These are phyloP conservation scores for Halcyon malimbica DNA, from an alignment of 2,113 vertebrate genomes.

Conservation along the genomic window DNA sequence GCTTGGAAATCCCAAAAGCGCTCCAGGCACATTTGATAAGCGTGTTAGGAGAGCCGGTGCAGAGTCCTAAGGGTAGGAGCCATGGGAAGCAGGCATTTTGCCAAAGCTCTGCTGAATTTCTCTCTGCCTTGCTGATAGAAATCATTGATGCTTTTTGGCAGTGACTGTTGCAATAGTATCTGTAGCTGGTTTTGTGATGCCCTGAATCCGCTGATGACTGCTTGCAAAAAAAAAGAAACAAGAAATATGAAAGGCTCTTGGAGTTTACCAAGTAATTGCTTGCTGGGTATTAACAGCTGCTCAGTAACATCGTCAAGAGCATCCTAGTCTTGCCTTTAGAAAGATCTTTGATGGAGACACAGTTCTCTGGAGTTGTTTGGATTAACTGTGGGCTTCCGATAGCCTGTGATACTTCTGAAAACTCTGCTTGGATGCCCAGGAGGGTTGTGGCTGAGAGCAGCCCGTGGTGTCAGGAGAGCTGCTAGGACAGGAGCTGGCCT, in stretches of 20 bases:
- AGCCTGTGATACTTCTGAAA: neutral
- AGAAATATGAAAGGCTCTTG: neutral
- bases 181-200: conserved; percentile 8
- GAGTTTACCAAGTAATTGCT: neutral
- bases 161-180: neutral
- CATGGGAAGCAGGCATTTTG: conserved; percentile 16
- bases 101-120: conserved; percentile 6
- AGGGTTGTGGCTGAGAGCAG: neutral
- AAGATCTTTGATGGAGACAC: neutral
- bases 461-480: neutral
- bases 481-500: neutral
- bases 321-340: neutral
- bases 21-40: neutral
- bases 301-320: neutral
- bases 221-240: neutral
- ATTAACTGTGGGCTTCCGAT: neutral
- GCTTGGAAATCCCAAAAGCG: neutral
- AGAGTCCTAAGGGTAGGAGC: conserved; percentile 23
- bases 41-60: neutral
- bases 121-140: conserved; percentile 9
- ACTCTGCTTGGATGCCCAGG: neutral
- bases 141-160: conserved; percentile 49
- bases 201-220: neutral
- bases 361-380: neutral
- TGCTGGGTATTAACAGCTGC: neutral